phyloP scores from a whole-genome alignment of 2,113 vertebrate species.

The Lophotis ruficrista region DNA sequence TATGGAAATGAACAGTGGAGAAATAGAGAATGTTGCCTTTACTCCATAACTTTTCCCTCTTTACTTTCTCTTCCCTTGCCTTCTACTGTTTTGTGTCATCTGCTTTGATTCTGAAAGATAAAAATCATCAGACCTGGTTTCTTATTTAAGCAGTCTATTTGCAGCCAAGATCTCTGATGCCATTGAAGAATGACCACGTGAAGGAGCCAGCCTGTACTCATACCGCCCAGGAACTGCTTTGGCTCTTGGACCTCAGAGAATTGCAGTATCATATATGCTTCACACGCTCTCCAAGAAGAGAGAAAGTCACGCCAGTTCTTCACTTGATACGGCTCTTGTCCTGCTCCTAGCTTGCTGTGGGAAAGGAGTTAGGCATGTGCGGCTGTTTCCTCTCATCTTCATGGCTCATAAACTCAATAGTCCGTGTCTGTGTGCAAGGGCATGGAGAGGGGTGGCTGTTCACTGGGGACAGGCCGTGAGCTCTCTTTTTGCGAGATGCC shows the following conservation, averaged over 20 bases:
- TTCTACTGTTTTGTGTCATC: not conserved
- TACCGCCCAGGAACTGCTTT: not conserved
- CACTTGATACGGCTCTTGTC: not conserved
- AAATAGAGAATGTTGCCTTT: not conserved
- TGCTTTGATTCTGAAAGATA: not conserved
- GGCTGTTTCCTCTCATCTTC: not conserved
- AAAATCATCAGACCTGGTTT: not conserved
- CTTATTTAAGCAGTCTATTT: not conserved
- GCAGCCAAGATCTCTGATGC: not conserved
- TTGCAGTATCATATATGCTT: not conserved
- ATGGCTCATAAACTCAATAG: not conserved
- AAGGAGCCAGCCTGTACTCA: not conserved
- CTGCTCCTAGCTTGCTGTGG: not conserved
- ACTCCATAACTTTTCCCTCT: not conserved
- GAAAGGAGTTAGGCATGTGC: not conserved
- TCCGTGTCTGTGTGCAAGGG: not conserved
- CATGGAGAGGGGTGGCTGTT: not conserved
- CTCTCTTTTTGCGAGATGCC: not conserved
- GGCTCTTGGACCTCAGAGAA: not conserved
- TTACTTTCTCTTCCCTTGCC: not conserved
- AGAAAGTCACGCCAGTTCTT: not conserved
- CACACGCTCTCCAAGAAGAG: not conserved
- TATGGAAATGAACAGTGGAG: not conserved
- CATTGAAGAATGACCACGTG: not conserved
- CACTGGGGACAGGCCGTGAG: fast-evolving